Conservation (phyloP, 1,140 invertebrate species). For the Apis florea region DNA sequence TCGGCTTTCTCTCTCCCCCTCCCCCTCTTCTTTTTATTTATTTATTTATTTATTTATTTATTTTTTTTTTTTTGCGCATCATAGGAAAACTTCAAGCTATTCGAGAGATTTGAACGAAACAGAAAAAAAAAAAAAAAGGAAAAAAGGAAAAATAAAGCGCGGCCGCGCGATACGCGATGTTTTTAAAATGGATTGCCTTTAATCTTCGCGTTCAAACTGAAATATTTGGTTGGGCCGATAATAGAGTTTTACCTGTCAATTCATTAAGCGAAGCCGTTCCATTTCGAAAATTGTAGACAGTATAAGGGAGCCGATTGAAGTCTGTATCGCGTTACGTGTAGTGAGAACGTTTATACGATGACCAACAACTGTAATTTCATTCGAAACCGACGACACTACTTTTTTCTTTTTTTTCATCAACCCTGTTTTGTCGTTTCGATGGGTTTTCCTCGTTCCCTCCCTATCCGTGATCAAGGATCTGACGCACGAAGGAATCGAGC, state of each 20-base stretch:
- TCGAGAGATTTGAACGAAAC: slow-evolving; percentile 25
- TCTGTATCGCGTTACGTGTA: slow-evolving; percentile 11
- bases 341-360: slow-evolving; percentile 9
- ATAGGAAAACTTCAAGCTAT: slow-evolving; percentile 22
- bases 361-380: slow-evolving; percentile 1
- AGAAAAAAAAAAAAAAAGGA: background rate
- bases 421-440: background rate
- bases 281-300: slow-evolving; percentile 33
- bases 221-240: slow-evolving; percentile 30
- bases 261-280: slow-evolving; percentile 31
- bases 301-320: slow-evolving; percentile 25
- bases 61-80: slow-evolving; percentile 5
- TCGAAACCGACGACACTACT: background rate
- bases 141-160: background rate
- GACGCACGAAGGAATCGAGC: background rate
- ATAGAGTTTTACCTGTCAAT: slow-evolving; percentile 36
- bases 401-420: background rate
- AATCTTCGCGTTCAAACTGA: slow-evolving; percentile 29
- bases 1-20: background rate
- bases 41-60: background rate
- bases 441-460: too few species aligned
- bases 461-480: background rate
- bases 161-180: slow-evolving; percentile 8
- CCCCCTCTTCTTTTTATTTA: background rate
- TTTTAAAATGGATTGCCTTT: slow-evolving; percentile 47